Evolutionary conservation across 2,888 invertebrate genomes (phyloP), one percentile per base, ranked within the genome.

Genomic region (Scaptomyza flava): DNA sequence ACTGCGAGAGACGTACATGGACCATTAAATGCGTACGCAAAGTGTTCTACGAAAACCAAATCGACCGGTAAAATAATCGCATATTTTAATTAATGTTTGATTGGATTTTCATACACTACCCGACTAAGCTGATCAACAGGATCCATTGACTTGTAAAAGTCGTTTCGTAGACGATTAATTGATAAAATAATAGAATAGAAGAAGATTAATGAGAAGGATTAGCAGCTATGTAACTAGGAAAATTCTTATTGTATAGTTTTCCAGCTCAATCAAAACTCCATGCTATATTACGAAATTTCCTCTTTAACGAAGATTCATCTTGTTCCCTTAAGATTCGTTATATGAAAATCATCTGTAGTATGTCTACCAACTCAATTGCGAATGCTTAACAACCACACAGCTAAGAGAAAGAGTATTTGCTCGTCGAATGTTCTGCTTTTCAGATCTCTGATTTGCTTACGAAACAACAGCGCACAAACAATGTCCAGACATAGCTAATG

Each of bases 51-150:
- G 48, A 53, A 41, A 41, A 41, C 12, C 9, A 34, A 66, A 61
- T n/a, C 58, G 23, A 2, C 9, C 14, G 38, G 17, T 31, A 52
- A 65, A 69, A 50, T 65, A 67, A 79, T 67, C 67, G 46, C 48
- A 68, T 41, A 51, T 45, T 52, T 68, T 72, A 82, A 81, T 82
- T 72, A 77, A 79, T 64, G 50, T 53, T 56, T 71, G 64, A 81
- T 81, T 84, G 68, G 36, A 36, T 53, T 71, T 51, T 51, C 17
- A 50, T 64, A 63, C 63, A 5, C 69, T 61, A 27, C 17, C 36
- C 17, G 9, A 23, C 6, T n/a, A 51, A 41, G 17, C 31, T n/a
- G 41, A 3, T 2, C 6, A 2, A 36, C 42, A 5, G 48, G 11
- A 14, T 54, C 3, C 7, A 23, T 3, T 0, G 20, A 31, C 17